Evolutionary conservation across 2,888 invertebrate species (phyloP), one percentile per base, ranked within the genome.

Genomic region (Polyommatus iphigenia): DNA sequence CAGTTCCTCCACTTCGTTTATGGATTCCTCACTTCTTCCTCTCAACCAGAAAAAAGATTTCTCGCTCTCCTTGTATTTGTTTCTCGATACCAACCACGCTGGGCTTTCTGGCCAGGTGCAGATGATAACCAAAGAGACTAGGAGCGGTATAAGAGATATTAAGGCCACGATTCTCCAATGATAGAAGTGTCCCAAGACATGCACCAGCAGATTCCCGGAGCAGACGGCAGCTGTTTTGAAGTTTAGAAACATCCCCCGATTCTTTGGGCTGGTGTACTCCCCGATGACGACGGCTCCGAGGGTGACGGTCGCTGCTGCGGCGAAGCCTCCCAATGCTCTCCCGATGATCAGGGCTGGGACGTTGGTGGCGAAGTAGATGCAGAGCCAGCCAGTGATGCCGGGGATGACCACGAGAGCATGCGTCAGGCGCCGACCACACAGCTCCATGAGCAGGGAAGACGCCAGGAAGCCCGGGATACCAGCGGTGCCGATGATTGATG

Each of bases 71-170:
- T 89, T 88, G 0, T 88, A 85, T n/a, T 89, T 87, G 2, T 91
- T 92, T 78, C 92, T 95, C 1, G 93, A 90, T 0, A 95, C 90
- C 71, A 96, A 84, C 96, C 96, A 96, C 15, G 91, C 89, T 0
- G 96, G 96, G n/a, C 96, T 95, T 85, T 96, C 96, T 0, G 95
- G 95, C 81, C 95, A 87, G 0, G 94, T 90, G 15, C 88, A 84
- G 2, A 95, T 87, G 0, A 90, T 85, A 0, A 84, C 2, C 2
- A 89, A 76, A 0, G 88, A 82, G 0, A 85, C 1, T 0, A 85
- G 7, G 41, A 84, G 82, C 0, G 90, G 89, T 1, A 87, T 46
- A 4, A 88, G 6, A 1, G 84, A 81, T 0, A 86, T 76, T 2
- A 88, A 77, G 0, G 89, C 87, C 0, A 89, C 80, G 1, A 83